Evolutionary conservation across 2,888 invertebrate genomes (phyloP), one percentile per base, ranked within the genome.

Genomic region (Noctua comes): DNA sequence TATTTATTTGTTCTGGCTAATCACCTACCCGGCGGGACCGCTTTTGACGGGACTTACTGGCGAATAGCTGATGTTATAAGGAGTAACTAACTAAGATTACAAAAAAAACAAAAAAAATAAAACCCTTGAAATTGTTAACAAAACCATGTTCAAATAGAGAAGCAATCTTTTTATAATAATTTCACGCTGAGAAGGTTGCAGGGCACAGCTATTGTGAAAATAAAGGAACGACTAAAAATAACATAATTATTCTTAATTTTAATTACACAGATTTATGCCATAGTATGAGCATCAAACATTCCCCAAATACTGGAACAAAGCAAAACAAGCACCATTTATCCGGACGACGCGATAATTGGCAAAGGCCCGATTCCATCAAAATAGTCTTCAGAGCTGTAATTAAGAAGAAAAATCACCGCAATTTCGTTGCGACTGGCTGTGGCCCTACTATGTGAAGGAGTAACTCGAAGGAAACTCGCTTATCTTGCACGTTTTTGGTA

Each of bases 381-480:
- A 92, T 89, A 89, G 86, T 91, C 90, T 90, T 91, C 90, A 89
- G 88, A 76, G 88, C 82, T 85, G 90, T 92, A 92, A 93, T 94
- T 93, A 93, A 90, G 87, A 88, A 93, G 93, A 94, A 92, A 92
- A 92, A 94, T 93, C 77, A 90, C 84, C 54, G 82, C 88, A 88
- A 90, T 92, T 91, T 86, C 84, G 85, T 88, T 84, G 76, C 74
- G 83, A 82, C 81, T 70, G 62, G 70, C 8, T 66, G 24, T n/a
- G 70, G 13, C n/a, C 71, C 24, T 82, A 87, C 87, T 64, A 73
- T 21, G 48, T 27, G 43, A 36, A 3, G 0, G 18, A 6, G 36
- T 70, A 77, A 80, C 77, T 88, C 86, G 86, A 83, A 69, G 7
- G 13, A 31, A 57, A 69, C 16, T 83, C 77, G 27, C 36, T 70